phyloP scores from a whole-genome alignment of 2,888 invertebrate species.

The Callosobruchus maculatus region DNA sequence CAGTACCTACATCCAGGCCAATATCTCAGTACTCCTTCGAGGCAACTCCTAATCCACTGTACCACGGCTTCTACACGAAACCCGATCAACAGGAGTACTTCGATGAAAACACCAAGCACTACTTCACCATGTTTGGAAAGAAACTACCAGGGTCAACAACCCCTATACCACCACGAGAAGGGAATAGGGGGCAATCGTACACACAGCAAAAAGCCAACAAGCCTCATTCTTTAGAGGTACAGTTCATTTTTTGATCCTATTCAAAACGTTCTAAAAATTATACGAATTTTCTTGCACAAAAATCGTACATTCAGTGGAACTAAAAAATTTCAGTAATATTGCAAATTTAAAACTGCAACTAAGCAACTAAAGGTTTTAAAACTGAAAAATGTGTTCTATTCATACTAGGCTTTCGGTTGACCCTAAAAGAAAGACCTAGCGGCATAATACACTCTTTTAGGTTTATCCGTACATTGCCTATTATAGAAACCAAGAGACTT shows the following conservation, averaged over 20 bases:
- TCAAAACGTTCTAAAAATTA: too few species aligned
- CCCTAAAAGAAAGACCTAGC: too few species aligned
- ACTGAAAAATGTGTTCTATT: too few species aligned
- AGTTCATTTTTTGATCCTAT: not conserved
- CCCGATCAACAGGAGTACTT: conserved; percentile 68
- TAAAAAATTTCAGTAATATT: too few species aligned
- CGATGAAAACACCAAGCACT: conserved; percentile 71
- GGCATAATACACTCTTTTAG: too few species aligned
- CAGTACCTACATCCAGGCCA: conserved; percentile 31
- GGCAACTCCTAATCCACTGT: conserved; percentile 51
- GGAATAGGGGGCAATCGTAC: conserved; percentile 7
- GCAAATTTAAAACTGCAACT: too few species aligned
- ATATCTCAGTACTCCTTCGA: conserved; percentile 39
- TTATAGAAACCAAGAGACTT: too few species aligned
- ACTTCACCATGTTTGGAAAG: conserved; percentile 71
- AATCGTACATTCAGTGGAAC: too few species aligned
- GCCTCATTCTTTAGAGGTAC: not conserved
- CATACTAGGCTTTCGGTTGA: too few species aligned
- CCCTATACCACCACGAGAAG: conserved; percentile 29
- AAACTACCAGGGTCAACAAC: conserved; percentile 57
- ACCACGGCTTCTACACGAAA: conserved; percentile 62
- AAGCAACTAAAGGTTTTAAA: too few species aligned
- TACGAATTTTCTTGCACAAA: too few species aligned
- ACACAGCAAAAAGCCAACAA: conserved; percentile 5
- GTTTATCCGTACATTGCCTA: too few species aligned